Percentiles rank a stretch among this genome's conserved stretches.
Evolutionary conservation across 2,888 invertebrate species (phyloP).

Genomic region (Proisotoma minuta): DNA sequence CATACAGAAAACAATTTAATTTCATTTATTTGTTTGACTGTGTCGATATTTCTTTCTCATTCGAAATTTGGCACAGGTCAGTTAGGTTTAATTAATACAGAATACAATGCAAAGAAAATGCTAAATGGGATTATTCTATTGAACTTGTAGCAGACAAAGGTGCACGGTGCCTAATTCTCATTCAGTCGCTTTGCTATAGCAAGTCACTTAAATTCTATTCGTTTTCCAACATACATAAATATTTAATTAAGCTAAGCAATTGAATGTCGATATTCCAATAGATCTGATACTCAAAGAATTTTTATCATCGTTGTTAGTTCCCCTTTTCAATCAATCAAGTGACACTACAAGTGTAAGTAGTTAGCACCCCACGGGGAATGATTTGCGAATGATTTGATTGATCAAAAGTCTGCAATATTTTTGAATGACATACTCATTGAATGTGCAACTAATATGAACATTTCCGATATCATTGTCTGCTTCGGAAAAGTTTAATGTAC

Average conservation of each 20-base stretch:
- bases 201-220: neutral
- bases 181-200: neutral
- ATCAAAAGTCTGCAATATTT: too few species aligned
- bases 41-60: too few species aligned
- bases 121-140: too few species aligned
- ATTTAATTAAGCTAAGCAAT: neutral
- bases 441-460: too few species aligned
- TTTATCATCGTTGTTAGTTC: neutral
- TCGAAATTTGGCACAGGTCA: slow-evolving; percentile 1
- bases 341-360: neutral
- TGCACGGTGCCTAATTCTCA: neutral
- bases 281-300: neutral
- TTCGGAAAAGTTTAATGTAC: too few species aligned
- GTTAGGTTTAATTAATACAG: neutral
- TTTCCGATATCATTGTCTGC: too few species aligned
- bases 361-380: slow-evolving; percentile 3
- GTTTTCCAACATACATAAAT: neutral
- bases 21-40: too few species aligned
- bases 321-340: neutral
- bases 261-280: neutral
- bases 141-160: too few species aligned
- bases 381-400: neutral
- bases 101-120: too few species aligned
- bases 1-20: too few species aligned
- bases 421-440: neutral